Evolutionary conservation across 2,888 invertebrate genomes (phyloP), one percentile per base, ranked within the genome.

Genomic region (Galeruca laticollis): DNA sequence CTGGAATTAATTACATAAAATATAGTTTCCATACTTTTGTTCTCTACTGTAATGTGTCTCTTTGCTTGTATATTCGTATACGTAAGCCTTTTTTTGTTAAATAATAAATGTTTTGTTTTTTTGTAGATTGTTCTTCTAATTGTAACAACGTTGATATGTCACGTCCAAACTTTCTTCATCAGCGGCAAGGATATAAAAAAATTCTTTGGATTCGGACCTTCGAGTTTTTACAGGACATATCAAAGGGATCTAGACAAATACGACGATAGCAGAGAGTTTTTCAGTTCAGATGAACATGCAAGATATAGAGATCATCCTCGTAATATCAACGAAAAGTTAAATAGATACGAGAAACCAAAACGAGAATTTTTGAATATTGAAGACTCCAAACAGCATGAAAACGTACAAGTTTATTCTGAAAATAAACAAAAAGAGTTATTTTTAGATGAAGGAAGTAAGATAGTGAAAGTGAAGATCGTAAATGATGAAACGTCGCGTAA

Each of bases 121-220:
- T 21, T 56, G 56, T 15, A 43, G 10, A 8, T 35, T 9, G 10
- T 56, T 47, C 31, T 52, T 13, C 10, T 47, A 11, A 13, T 64
- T 15, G 15, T 6, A 9, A 33, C 20, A 1, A 31, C 10, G 2
- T 49, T 5, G 4, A 47, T 65, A 5, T 47, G 8, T 10, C 40
- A 31, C 33, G 6, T 13, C 2, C 57, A 65, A 57, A 4, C 20
- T 6, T 65, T 65, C 21, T 65, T 65, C 31, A 57, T 65, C 20
- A 31, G 33, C 47, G 33, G 13, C 20, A 31, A 20, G 11, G 64
- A 57, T 33, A 40, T 65, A 3, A 31, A 57, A 47, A 65, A 49
- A 47, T 65, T 65, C 47, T 65, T 65, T 21, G 64, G 64, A 15
- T 43, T 64, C n/a, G 18, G 43, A 10, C 43, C 64, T 15, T 52